These are phyloP conservation scores for Paracentrotus lividus DNA, from an alignment of 53 echinoderm and acorn worm genomes.

Conservation along the genomic window DNA sequence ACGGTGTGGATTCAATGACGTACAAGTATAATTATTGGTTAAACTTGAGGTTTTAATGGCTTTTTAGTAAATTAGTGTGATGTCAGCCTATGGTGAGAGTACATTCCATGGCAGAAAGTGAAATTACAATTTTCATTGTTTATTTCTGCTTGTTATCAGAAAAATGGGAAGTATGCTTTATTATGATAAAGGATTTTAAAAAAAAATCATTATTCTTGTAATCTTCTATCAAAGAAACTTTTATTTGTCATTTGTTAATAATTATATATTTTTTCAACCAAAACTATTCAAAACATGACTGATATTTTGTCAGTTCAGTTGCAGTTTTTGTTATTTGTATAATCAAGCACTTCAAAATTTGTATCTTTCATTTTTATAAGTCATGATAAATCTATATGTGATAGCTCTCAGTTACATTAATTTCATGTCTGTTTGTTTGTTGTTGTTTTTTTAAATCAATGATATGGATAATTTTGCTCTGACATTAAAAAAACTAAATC, in stretches of 20 bases:
- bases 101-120: neutral
- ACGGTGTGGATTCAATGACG: neutral
- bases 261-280: too few species aligned
- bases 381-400: neutral
- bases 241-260: too few species aligned
- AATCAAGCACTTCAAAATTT: too few species aligned
- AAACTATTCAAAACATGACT: too few species aligned
- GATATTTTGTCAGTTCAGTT: neutral
- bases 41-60: conserved; percentile 17
- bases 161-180: neutral
- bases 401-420: neutral
- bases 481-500: too few species aligned
- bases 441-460: too few species aligned
- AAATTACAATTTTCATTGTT: neutral
- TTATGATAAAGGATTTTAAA: neutral
- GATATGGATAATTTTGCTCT: too few species aligned
- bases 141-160: neutral
- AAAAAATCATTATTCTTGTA: too few species aligned
- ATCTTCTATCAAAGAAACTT: too few species aligned
- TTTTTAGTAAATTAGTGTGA: conserved; percentile 17
- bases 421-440: neutral
- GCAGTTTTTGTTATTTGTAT: neutral
- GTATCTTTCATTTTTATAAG: neutral
- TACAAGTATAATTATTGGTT: neutral
- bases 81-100: neutral